Evolutionary conservation across 2,797 vertebrate genomes (phyloP).

Genomic region (Ptychadena robeensis): DNA sequence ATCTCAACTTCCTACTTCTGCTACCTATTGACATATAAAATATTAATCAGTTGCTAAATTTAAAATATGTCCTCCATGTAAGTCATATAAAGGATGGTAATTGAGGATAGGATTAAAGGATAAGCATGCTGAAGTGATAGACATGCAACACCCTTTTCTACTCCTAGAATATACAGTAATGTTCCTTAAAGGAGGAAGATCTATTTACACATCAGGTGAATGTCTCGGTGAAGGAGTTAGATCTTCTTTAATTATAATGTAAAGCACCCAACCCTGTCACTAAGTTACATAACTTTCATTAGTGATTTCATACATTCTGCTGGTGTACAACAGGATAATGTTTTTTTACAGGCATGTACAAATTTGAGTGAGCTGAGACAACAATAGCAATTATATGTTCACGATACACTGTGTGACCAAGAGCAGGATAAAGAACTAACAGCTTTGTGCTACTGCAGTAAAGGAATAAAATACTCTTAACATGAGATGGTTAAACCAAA

Average conservation of each 20-base stretch:
- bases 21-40: constrained; percentile 20
- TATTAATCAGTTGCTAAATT: background rate
- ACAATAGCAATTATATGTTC: background rate
- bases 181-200: background rate
- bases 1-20: constrained; percentile 24
- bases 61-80: constrained; percentile 7
- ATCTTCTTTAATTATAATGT: background rate
- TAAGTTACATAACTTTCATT: no score
- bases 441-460: background rate
- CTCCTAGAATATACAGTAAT: background rate
- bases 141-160: background rate
- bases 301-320: no score
- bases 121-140: background rate
- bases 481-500: background rate
- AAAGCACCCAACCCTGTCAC: background rate
- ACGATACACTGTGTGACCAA: background rate
- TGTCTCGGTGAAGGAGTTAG: background rate
- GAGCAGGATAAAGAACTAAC: background rate
- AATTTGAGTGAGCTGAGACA: background rate
- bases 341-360: background rate
- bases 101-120: constrained; percentile 5
- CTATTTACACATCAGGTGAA: background rate
- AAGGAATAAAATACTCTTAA: background rate
- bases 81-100: constrained; percentile 14
- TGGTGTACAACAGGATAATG: background rate